Evolutionary conservation across 2,113 vertebrate genomes (phyloP).

Genomic region (Leucoraja erinaceus): DNA sequence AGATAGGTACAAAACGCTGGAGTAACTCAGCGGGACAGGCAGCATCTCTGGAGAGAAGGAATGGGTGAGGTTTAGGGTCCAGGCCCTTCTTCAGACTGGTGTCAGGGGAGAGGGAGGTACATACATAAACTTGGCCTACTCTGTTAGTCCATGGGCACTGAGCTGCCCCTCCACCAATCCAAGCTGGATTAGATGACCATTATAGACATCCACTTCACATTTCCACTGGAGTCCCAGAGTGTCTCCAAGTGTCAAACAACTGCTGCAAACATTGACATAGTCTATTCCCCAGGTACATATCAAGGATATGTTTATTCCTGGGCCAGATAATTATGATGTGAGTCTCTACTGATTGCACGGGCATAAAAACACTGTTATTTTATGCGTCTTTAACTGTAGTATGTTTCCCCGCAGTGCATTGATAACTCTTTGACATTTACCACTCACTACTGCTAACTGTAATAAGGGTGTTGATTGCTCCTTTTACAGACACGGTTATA

Average conservation of each 20-base stretch:
- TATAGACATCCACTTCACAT: neutral
- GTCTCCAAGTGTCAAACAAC: conserved; percentile 53
- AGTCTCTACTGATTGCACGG: conserved; percentile 80
- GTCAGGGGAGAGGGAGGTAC: too few species aligned
- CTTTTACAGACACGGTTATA: conserved; percentile 80
- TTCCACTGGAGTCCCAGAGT: conserved; percentile 52
- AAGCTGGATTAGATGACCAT: neutral
- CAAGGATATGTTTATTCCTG: conserved; percentile 80
- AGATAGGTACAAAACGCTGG: too few species aligned
- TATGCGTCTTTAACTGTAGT: conserved; percentile 81
- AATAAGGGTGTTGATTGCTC: conserved; percentile 84
- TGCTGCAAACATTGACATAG: conserved; percentile 66
- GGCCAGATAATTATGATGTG: conserved; percentile 80
- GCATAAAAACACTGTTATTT: conserved; percentile 79
- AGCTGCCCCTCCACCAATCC: neutral
- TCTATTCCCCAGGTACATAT: conserved; percentile 76
- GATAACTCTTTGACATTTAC: conserved; percentile 81
- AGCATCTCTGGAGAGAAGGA: too few species aligned
- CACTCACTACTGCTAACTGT: conserved; percentile 77
- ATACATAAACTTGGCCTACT: neutral
- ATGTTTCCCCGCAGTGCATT: conserved; percentile 73
- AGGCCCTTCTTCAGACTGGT: too few species aligned
- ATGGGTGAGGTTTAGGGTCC: too few species aligned
- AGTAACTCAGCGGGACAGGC: too few species aligned
- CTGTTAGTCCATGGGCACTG: neutral